These are phyloP conservation scores for Microctonus brassicae DNA, from an alignment of 2,888 invertebrate genomes.

Conservation along the genomic window DNA sequence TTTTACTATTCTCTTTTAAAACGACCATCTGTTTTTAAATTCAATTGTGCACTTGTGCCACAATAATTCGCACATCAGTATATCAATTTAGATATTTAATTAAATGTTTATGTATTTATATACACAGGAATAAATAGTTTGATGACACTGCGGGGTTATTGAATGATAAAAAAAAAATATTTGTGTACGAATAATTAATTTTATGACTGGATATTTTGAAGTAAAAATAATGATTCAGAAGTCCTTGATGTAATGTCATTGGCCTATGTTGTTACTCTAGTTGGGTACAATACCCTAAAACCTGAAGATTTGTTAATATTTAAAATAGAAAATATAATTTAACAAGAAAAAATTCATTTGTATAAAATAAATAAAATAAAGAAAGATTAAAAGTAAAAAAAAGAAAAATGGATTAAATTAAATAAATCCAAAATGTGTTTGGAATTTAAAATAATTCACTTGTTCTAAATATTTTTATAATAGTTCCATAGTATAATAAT, in stretches of 20 bases:
- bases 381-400: no score
- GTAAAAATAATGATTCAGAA: not conserved
- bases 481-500: no score
- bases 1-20: not conserved
- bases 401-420: no score
- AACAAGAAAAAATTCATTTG: no score
- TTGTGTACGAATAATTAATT: not conserved
- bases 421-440: no score
- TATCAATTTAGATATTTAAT: not conserved
- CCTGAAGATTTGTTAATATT: not conserved
- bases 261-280: slow-evolving; percentile 17
- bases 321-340: not conserved
- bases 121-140: no score
- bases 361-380: no score
- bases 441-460: no score
- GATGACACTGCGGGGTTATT: slow-evolving; percentile 17
- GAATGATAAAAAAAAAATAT: slow-evolving; percentile 2
- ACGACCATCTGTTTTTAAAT: not conserved
- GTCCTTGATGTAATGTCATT: slow-evolving; percentile 25
- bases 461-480: no score
- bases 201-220: slow-evolving; percentile 18
- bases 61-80: not conserved
- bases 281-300: not conserved
- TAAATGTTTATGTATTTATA: no score
- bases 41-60: not conserved